phyloP scores from a whole-genome alignment of 2,113 vertebrate species.

The Phocoena sinus region DNA sequence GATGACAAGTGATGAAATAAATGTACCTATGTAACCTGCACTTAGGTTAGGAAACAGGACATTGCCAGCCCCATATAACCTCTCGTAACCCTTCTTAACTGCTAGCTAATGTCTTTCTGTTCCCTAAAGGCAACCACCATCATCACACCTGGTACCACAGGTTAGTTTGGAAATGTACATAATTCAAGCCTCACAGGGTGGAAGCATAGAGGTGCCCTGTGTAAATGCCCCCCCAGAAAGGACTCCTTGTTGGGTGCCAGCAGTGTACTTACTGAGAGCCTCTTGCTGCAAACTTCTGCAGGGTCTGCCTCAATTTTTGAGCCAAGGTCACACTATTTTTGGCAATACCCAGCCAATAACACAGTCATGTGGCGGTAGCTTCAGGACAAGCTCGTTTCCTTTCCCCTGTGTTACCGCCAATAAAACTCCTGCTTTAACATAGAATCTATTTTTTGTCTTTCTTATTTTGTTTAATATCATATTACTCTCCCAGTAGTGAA shows the following conservation, averaged over 20 bases:
- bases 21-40: background rate
- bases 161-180: constrained; percentile 32
- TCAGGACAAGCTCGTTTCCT: background rate
- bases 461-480: background rate
- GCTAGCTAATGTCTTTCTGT: background rate
- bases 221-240: background rate
- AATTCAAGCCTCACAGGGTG: background rate
- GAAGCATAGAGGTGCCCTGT: background rate
- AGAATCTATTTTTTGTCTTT: background rate
- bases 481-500: background rate
- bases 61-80: background rate
- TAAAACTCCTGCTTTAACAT: background rate
- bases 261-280: background rate
- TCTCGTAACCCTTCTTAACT: background rate
- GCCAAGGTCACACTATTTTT: background rate
- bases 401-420: background rate
- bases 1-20: background rate
- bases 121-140: constrained; percentile 3
- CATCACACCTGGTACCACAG: background rate
- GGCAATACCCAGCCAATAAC: background rate
- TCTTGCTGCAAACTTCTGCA: background rate
- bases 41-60: background rate
- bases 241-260: background rate
- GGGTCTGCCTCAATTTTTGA: background rate
- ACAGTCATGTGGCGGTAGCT: background rate